Conservation (phyloP, 64 coral and sea anemone genomes). For the Platygyra sinensis region DNA sequence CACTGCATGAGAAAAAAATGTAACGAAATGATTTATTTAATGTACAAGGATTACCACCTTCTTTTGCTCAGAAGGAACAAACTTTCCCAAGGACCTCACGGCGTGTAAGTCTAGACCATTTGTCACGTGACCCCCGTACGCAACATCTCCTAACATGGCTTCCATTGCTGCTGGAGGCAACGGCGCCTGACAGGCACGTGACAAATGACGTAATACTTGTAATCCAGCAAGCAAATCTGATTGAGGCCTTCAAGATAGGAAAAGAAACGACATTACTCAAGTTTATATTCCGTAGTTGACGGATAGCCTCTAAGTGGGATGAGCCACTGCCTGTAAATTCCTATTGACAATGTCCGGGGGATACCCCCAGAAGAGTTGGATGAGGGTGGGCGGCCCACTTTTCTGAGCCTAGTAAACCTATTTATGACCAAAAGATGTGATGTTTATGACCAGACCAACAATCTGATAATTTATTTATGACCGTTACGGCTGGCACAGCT, state of each 20-base stretch:
- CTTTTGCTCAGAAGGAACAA: not conserved
- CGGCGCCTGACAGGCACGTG: conserved; percentile 5
- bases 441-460: no score
- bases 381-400: no score
- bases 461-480: no score
- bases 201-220: conserved; percentile 67
- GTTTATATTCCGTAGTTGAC: no score
- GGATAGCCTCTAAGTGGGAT: no score
- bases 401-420: no score
- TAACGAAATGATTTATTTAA: not conserved
- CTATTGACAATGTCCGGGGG: no score
- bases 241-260: conserved; percentile 52
- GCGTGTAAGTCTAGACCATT: conserved; percentile 66
- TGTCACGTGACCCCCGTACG: conserved; percentile 76
- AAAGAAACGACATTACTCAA: not conserved
- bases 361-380: no score
- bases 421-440: no score
- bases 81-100: conserved; percentile 46
- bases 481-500: no score
- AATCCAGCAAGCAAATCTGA: conserved; percentile 56
- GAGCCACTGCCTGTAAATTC: no score
- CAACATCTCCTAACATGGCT: conserved; percentile 41
- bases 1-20: no score
- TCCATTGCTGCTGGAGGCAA: conserved; percentile 8
- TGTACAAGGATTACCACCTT: not conserved